These are phyloP conservation scores for Strix occidentalis DNA, from an alignment of 2,797 vertebrate genomes.

Conservation along the genomic window DNA sequence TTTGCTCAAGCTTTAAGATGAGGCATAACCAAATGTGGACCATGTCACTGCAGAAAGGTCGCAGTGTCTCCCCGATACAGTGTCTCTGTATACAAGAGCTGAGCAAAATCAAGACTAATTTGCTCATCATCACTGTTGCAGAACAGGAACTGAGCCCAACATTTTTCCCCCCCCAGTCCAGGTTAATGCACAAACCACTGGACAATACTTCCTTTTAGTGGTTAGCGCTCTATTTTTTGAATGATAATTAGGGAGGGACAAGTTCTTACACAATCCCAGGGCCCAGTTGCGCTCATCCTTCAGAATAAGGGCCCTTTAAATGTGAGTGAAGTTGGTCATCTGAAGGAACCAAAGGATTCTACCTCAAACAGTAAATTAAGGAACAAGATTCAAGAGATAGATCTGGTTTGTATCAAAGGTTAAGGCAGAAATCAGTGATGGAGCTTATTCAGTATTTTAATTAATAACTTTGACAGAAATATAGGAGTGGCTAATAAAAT, in stretches of 20 bases:
- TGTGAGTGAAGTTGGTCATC: neutral
- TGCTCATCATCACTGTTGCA: neutral
- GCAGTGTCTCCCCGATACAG: neutral
- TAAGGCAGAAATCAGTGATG: neutral
- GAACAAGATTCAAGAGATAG: neutral
- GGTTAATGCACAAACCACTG: neutral
- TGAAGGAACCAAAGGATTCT: neutral
- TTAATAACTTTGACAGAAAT: slow-evolving; percentile 6
- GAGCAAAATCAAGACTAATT: neutral
- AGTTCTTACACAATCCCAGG: neutral
- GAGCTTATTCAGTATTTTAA: neutral
- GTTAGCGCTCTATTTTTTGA: slow-evolving; percentile 30
- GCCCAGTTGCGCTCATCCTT: neutral
- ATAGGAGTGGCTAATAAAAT: slow-evolving; percentile 24
- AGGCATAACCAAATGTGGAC: neutral
- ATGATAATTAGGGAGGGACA: neutral
- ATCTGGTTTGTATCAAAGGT: neutral
- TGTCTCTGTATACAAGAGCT: neutral
- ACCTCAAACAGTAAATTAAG: neutral
- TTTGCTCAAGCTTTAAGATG: neutral
- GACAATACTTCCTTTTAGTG: neutral
- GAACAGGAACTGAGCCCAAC: slow-evolving; percentile 11
- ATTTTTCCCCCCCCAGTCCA: neutral
- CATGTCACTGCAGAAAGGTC: neutral
- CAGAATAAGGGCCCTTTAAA: neutral